A percentile compares a stretch with the other conserved stretches of the same genome.
phyloP scores from a whole-genome alignment of 2,888 invertebrate species.

The Amiota mariae region DNA sequence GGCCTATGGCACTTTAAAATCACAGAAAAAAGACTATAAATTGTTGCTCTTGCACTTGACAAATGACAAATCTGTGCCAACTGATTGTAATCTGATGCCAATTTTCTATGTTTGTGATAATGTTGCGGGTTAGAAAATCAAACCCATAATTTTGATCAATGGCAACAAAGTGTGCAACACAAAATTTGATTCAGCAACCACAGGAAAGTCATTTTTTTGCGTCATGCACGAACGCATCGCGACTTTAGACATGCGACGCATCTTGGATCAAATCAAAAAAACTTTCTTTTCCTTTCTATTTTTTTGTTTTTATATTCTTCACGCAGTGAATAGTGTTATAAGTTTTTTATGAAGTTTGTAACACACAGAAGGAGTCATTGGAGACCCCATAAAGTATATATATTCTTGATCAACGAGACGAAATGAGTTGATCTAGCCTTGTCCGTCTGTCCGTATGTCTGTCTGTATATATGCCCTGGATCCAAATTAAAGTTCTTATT shows the following conservation, averaged over 20 bases:
- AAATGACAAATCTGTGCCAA: background rate
- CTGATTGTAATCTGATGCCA: constrained; percentile 22
- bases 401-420: no score
- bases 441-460: no score
- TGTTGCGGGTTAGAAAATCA: background rate
- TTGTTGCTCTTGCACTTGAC: background rate
- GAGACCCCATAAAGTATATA: no score
- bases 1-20: no score
- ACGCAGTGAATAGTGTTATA: no score
- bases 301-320: no score
- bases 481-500: no score
- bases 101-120: background rate
- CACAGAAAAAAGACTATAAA: background rate
- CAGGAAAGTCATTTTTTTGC: background rate
- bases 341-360: no score
- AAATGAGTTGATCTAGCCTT: no score
- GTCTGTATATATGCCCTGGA: no score
- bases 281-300: background rate
- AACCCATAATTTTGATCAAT: constrained; percentile 21
- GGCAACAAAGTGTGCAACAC: constrained; percentile 6
- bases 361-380: no score
- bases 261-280: constrained; percentile 5
- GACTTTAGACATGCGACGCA: background rate
- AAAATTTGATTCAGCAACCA: background rate
- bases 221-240: constrained; percentile 15